These are phyloP conservation scores for Anolis apletophallus DNA, from an alignment of 2,797 vertebrate genomes.

Conservation along the genomic window DNA sequence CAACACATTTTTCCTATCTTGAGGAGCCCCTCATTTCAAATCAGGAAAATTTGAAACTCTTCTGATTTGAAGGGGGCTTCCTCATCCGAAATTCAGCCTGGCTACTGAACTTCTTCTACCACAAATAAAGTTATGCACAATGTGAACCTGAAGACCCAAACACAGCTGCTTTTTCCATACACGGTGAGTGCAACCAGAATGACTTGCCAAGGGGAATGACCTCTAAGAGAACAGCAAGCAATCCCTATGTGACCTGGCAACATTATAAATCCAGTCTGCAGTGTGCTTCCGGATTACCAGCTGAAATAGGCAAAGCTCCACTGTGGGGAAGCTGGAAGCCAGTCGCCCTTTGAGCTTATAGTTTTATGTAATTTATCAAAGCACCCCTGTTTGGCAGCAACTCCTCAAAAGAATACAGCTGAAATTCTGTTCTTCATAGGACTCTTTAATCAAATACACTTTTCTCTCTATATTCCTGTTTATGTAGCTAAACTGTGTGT, in stretches of 20 bases:
- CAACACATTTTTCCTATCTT: too few relatives aligned
- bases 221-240: slow-evolving; percentile 51
- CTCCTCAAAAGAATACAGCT: slow-evolving; percentile 31
- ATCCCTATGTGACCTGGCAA: slow-evolving; percentile 52
- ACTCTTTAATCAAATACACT: not conserved
- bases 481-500: slow-evolving; percentile 6
- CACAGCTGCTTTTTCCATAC: not conserved
- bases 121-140: not conserved
- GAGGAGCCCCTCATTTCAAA: not conserved
- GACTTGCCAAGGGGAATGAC: slow-evolving; percentile 26
- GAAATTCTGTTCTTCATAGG: slow-evolving; percentile 40
- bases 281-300: slow-evolving; percentile 61
- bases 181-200: not conserved
- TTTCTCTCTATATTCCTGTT: not conserved
- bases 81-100: not conserved
- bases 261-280: slow-evolving; percentile 55
- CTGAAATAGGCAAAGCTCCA: slow-evolving; percentile 62
- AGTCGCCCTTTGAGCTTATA: slow-evolving; percentile 47
- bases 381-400: slow-evolving; percentile 32
- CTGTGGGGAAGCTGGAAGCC: slow-evolving; percentile 39
- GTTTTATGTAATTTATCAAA: slow-evolving; percentile 57
- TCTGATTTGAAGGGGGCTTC: too few relatives aligned
- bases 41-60: not conserved
- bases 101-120: not conserved
- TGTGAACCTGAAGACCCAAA: rapidly evolving